A percentile compares a stretch with the other conserved stretches of the same genome.
Conservation (phyloP, 2,888 invertebrate species). For the Melolontha melolontha region DNA sequence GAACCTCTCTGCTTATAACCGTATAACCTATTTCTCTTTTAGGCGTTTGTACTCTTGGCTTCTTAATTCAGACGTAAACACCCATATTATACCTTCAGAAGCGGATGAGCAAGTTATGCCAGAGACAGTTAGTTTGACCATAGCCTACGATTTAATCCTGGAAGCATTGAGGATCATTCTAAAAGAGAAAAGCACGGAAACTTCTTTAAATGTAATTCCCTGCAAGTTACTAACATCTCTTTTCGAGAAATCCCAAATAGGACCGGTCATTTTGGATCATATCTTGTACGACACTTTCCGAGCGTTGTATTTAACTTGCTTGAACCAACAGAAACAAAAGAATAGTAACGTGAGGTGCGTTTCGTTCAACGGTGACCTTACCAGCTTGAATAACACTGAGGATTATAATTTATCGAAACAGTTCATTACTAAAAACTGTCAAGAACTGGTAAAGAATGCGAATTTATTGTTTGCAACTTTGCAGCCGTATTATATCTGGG, state of each 20-base stretch:
- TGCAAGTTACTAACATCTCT: conserved; percentile 86
- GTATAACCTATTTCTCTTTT: conserved; percentile 51
- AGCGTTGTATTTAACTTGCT: conserved; percentile 69
- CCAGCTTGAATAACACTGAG: conserved; percentile 59
- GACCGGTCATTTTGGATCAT: conserved; percentile 80
- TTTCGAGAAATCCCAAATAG: conserved; percentile 89
- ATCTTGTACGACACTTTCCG: conserved; percentile 84
- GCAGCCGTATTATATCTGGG: conserved; percentile 89
- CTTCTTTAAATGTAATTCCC: conserved; percentile 74
- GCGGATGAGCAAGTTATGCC: conserved; percentile 57
- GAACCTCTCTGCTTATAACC: too few species aligned
- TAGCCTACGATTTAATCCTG: conserved; percentile 73
- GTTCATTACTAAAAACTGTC: conserved; percentile 65
- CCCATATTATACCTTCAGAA: conserved; percentile 61
- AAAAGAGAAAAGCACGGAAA: conserved; percentile 67
- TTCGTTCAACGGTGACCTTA: conserved; percentile 63
- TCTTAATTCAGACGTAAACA: conserved; percentile 77
- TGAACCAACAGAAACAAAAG: conserved; percentile 64
- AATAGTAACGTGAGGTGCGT: conserved; percentile 59
- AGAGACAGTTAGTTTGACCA: conserved; percentile 58
- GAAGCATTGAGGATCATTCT: conserved; percentile 74
- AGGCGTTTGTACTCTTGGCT: conserved; percentile 88
- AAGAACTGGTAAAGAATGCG: conserved; percentile 84
- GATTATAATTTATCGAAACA: conserved; percentile 58
- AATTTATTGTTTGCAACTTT: conserved; percentile 86